Evolutionary conservation across 2,797 vertebrate species (phyloP).

Genomic region (Adrianichthys oophorus): DNA sequence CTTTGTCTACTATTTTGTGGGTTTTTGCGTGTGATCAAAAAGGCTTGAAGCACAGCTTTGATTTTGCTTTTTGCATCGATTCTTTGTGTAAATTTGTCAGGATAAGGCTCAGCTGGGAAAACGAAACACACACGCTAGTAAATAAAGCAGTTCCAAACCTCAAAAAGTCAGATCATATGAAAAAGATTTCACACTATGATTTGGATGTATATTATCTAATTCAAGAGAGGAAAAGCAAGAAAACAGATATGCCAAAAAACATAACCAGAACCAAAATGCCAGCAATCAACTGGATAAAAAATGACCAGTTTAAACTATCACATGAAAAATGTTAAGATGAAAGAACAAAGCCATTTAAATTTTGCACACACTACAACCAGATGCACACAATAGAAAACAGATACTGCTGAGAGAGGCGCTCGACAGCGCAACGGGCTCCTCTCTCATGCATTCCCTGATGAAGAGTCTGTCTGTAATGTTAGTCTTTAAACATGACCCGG

Average conservation of each 20-base stretch:
- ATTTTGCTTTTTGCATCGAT: neutral
- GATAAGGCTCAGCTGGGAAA: neutral
- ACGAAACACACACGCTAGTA: constrained; percentile 63
- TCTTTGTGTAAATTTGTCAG: neutral
- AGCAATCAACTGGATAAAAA: constrained; percentile 57
- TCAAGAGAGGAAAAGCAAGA: constrained; percentile 16
- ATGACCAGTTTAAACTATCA: constrained; percentile 66
- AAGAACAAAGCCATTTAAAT: constrained; percentile 80
- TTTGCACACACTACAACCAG: constrained; percentile 90
- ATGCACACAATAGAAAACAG: constrained; percentile 91
- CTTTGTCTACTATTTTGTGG: constrained; percentile 82
- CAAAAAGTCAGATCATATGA: constrained; percentile 73
- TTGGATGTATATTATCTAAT: constrained; percentile 57
- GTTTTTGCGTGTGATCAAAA: constrained; percentile 26
- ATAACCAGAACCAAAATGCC: constrained; percentile 64
- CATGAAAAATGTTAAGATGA: constrained; percentile 74
- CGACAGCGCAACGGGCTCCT: constrained; percentile 67
- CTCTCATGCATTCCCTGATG: constrained; percentile 71
- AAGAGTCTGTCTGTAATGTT: constrained; percentile 75
- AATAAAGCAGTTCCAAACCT: constrained; percentile 88
- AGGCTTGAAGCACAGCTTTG: neutral
- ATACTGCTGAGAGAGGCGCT: constrained; percentile 85
- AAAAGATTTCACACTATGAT: constrained; percentile 70
- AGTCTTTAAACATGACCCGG: constrained; percentile 84
- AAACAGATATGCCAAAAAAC: constrained; percentile 67